Conservation (phyloP, 2,797 vertebrate species). For the Macropus fuliginosus region DNA sequence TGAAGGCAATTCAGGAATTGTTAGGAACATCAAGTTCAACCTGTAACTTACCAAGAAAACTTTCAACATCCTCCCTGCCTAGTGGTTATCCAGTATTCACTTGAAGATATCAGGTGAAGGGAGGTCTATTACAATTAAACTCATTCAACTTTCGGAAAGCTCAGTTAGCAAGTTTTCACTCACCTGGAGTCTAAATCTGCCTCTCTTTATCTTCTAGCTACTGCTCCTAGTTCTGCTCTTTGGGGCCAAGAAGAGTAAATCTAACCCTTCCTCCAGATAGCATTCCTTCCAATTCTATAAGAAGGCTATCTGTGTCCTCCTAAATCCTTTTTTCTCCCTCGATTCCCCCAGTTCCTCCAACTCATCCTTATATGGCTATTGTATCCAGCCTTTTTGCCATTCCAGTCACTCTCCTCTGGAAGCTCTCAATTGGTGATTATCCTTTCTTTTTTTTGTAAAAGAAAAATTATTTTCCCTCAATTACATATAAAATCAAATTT, state of each 20-base stretch:
- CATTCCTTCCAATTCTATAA: not conserved
- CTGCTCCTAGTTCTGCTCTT: not conserved
- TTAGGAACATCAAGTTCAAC: not conserved
- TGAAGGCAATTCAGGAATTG: not conserved
- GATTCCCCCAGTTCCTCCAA: not conserved
- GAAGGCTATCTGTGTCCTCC: not conserved
- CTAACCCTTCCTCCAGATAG: not conserved
- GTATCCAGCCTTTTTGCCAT: not conserved
- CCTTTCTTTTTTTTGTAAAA: not conserved
- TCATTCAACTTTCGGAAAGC: not conserved
- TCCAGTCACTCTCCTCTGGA: not conserved
- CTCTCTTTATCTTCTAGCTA: not conserved
- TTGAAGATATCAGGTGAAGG: not conserved
- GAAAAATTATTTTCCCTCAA: not conserved
- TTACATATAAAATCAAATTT: too few relatives aligned
- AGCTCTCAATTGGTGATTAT: not conserved
- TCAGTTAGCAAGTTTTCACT: too few relatives aligned
- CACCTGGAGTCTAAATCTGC: too few relatives aligned
- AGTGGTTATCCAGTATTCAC: not conserved
- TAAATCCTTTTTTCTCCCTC: not conserved
- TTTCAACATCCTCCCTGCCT: not conserved
- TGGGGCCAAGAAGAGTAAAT: not conserved
- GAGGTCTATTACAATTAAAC: not conserved
- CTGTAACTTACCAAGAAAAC: not conserved
- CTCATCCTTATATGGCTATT: not conserved